Percentiles rank a stretch among this genome's conserved stretches.
Conservation (phyloP, 92 coral and sea anemone genomes). For the Actinernus sp. region DNA sequence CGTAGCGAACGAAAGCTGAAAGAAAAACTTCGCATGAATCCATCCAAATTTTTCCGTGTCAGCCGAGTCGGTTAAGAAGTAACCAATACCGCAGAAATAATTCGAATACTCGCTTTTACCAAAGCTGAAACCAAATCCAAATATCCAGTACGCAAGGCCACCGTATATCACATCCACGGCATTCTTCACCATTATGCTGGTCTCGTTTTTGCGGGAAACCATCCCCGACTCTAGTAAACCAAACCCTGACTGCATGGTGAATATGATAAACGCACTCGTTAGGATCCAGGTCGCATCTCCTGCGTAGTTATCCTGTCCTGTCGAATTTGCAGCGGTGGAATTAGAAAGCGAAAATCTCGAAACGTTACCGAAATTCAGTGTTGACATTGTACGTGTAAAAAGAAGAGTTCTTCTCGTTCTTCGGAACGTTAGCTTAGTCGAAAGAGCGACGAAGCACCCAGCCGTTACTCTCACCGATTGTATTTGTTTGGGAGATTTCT, state of each 20-base stretch:
- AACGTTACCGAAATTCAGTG: too few species aligned
- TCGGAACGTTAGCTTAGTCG: too few species aligned
- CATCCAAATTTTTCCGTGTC: constrained; percentile 33
- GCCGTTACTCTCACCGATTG: too few species aligned
- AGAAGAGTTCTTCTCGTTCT: too few species aligned
- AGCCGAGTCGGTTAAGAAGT: constrained; percentile 56
- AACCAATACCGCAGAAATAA: constrained; percentile 47
- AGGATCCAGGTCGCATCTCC: constrained; percentile 68
- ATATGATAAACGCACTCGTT: constrained; percentile 52
- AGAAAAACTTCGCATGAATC: constrained; percentile 49
- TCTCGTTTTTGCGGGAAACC: constrained; percentile 58
- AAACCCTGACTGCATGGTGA: constrained; percentile 71
- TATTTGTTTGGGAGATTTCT: too few species aligned
- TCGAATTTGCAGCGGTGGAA: background rate
- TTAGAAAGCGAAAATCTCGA: too few species aligned
- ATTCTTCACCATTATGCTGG: constrained; percentile 64
- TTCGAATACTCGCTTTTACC: constrained; percentile 22
- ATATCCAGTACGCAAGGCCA: constrained; percentile 62
- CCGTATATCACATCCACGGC: constrained; percentile 69
- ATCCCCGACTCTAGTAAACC: constrained; percentile 56
- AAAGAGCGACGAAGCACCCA: too few species aligned
- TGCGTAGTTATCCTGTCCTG: background rate
- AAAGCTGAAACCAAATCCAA: constrained; percentile 69
- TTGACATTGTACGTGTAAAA: too few species aligned
- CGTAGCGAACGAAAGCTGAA: constrained; percentile 74